These are phyloP conservation scores for Smutsia temminckii DNA, from an alignment of 2,797 vertebrate genomes.

Conservation along the genomic window DNA sequence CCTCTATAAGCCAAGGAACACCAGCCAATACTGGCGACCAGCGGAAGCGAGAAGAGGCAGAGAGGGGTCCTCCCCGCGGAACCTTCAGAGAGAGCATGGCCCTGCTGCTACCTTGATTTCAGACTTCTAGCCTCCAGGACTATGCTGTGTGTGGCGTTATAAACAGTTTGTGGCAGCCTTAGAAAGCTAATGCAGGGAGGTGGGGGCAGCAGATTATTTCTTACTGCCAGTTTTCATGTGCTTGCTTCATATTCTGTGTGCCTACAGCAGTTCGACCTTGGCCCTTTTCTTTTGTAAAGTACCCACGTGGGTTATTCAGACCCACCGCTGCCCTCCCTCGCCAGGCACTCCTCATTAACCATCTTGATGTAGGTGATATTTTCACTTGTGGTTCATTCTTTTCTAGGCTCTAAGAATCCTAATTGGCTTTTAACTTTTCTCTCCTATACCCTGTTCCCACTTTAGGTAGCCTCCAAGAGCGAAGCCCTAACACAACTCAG, in stretches of 20 bases:
- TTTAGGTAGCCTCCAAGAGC: neutral
- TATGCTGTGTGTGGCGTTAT: neutral
- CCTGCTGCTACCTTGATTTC: neutral
- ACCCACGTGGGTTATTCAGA: neutral
- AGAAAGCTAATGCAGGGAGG: neutral
- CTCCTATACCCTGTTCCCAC: neutral
- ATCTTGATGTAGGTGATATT: neutral
- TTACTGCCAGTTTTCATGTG: neutral
- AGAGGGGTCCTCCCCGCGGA: neutral
- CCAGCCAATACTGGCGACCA: neutral
- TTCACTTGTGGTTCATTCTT: neutral
- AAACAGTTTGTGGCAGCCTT: neutral
- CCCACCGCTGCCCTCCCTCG: neutral
- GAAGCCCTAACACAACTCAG: neutral
- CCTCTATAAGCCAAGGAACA: neutral
- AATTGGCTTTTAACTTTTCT: neutral
- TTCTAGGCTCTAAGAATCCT: neutral
- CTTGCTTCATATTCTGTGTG: neutral
- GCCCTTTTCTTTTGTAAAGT: neutral
- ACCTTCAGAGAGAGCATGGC: neutral
- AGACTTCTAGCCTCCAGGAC: neutral
- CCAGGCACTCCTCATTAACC: neutral
- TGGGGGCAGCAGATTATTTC: neutral
- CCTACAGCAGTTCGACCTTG: neutral
- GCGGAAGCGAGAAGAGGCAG: neutral